Conservation (phyloP, 2,113 vertebrate genomes). For the Mystacornis crossleyi region DNA sequence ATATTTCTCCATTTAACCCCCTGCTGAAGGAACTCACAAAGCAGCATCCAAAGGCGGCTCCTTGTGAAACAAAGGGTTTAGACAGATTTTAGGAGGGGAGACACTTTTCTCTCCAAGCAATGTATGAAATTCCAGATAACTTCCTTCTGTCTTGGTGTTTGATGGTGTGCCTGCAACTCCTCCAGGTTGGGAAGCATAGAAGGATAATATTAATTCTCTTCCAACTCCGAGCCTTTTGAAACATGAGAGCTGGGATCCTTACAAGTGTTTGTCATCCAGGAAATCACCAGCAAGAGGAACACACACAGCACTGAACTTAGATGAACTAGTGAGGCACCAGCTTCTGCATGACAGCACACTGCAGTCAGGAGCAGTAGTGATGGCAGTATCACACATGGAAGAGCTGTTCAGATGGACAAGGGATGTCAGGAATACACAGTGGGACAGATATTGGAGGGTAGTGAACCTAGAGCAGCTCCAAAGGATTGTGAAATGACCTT, state of each 20-base stretch:
- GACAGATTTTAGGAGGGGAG: neutral
- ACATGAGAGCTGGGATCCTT: neutral
- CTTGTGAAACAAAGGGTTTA: neutral
- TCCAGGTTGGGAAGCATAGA: neutral
- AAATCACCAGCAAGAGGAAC: neutral
- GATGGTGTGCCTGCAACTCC: neutral
- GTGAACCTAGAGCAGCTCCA: neutral
- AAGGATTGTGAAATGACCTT: constrained; percentile 32
- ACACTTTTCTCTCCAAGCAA: neutral
- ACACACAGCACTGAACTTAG: neutral
- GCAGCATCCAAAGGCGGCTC: neutral
- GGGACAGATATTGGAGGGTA: neutral
- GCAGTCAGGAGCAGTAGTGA: neutral
- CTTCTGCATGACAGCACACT: neutral
- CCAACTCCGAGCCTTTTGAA: neutral
- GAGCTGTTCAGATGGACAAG: neutral
- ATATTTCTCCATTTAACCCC: neutral
- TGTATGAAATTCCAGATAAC: neutral
- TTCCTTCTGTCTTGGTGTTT: neutral
- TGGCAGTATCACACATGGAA: neutral
- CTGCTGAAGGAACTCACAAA: neutral
- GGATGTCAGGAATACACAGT: neutral
- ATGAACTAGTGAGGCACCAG: neutral
- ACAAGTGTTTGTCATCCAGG: neutral
- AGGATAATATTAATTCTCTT: neutral